Conservation (phyloP, 2,113 vertebrate genomes). For the Anser brachyrhynchus region DNA sequence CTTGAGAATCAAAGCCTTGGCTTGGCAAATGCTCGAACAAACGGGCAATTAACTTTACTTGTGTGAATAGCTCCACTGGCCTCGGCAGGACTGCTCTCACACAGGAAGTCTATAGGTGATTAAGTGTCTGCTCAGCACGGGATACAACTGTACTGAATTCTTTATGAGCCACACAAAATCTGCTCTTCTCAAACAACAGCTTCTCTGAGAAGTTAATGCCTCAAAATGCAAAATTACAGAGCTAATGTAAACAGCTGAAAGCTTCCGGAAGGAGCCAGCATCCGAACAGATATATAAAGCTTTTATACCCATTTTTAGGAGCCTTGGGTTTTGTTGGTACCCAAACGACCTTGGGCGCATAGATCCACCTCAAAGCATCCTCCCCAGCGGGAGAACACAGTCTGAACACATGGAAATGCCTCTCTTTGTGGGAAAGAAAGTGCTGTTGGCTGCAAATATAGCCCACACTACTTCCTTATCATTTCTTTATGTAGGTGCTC, state of each 20-base stretch:
- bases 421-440: conserved; percentile 14
- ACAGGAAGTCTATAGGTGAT: conserved; percentile 62
- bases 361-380: background rate
- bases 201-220: conserved; percentile 36
- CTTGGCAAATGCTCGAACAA: conserved; percentile 50
- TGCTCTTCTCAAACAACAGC: conserved; percentile 47
- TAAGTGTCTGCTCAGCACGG: conserved; percentile 62
- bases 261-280: conserved; percentile 20
- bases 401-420: conserved; percentile 29
- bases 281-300: background rate
- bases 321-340: background rate
- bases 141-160: conserved; percentile 52
- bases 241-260: conserved; percentile 54
- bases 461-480: background rate
- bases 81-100: background rate
- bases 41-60: conserved; percentile 42
- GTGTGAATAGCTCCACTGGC: background rate
- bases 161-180: conserved; percentile 59
- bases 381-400: background rate
- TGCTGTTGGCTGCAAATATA: background rate
- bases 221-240: conserved; percentile 55
- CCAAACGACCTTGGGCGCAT: background rate
- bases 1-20: conserved; percentile 47
- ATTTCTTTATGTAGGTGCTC: background rate
- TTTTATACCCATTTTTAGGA: conserved; percentile 32